Base-by-base conservation (phyloP, 1,140 invertebrate genomes). In the Drosophila willistoni region DNA sequence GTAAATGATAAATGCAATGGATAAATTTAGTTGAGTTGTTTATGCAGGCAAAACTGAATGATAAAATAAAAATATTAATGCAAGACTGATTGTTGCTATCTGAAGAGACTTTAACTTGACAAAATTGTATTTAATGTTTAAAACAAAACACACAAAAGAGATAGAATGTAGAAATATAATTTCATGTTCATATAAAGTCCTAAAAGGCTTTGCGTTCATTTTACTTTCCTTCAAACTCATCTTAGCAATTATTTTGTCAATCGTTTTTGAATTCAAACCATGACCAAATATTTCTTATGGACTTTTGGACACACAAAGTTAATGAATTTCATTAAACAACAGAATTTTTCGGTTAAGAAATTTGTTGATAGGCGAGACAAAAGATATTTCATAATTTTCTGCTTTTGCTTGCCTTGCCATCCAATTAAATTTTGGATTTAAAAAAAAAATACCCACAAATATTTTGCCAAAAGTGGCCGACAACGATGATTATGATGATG, bases 361-460 rank as follows among this genome's bases (percentile, higher is more conserved):
- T 19, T 47, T 47, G 44, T 33, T 76, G 54, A 65, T 69, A 64
- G 69, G 71, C 66, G 14, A 22, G 44, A 33, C 4, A 41, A 56
- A 65, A 76, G 73, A 81, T 79, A 78, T 87, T 86, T 82, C 79
- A 86, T 86, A 86, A 78, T 82, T 87, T 72, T 87, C 47, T 68
- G 75, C 36, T 60, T 44, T 36, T 61, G 68, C 33, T 22, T 41
- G n/a, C 29, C 19, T 59, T 73, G 63, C 51, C 68, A 73, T 64
- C 83, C 83, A 86, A 87, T 86, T 87, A 86, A 86, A 76, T 86
- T 71, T 77, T 70, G 68, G 68, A 75, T 70, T 82, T 44, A 36
- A 36, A 36, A 36, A 9, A 36, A 36, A 72, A 68, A 73, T 78
- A 77, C 62, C 14, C 61, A 61, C 19, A 67, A 59, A 77, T 69